Evolutionary conservation across 2,797 vertebrate genomes (phyloP).

Genomic region (Phataginus tricuspis): DNA sequence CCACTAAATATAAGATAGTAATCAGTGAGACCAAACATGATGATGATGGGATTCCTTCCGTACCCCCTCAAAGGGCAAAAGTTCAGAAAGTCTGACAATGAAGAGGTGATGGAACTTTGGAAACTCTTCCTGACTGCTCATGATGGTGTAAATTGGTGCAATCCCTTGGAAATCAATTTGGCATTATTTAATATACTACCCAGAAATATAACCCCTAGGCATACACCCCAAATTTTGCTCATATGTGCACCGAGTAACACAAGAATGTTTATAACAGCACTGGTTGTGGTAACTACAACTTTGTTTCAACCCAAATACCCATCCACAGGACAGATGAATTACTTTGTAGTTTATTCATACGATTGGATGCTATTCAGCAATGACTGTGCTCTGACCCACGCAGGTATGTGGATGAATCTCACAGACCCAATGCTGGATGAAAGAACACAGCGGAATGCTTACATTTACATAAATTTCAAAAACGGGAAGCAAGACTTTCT

Average conservation of each 20-base stretch:
- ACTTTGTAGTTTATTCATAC: neutral
- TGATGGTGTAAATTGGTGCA: neutral
- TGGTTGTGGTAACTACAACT: neutral
- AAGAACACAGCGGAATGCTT: neutral
- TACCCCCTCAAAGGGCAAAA: neutral
- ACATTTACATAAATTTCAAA: neutral
- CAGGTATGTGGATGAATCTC: neutral
- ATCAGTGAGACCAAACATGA: neutral
- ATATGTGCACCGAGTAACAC: neutral
- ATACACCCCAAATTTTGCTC: neutral
- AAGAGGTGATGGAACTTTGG: neutral
- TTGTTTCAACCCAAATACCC: neutral
- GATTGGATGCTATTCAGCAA: neutral
- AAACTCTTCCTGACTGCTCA: neutral
- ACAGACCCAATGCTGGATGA: neutral
- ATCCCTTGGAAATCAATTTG: neutral
- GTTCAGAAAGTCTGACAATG: neutral
- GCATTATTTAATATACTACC: neutral
- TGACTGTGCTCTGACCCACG: neutral
- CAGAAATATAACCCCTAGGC: neutral
- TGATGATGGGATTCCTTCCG: neutral
- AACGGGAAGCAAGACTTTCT: neutral
- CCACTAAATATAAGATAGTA: neutral
- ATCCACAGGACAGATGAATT: neutral
- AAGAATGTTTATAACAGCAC: neutral